A percentile compares a stretch with the other conserved stretches of the same genome.
Evolutionary conservation across 2,888 invertebrate genomes (phyloP).

Genomic region (Pocota personata): DNA sequence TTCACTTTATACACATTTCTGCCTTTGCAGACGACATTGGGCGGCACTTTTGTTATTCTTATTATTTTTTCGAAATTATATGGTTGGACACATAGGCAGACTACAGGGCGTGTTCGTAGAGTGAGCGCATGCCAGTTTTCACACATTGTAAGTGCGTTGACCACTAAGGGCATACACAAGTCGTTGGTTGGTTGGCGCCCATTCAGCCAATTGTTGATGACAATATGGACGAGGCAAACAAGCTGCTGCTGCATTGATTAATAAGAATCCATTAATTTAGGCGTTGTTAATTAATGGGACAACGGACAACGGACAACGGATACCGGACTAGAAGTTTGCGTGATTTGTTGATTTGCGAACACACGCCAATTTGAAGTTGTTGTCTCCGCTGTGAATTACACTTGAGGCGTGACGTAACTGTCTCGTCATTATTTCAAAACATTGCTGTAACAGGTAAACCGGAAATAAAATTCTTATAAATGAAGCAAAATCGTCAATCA

Average conservation of each 20-base stretch:
- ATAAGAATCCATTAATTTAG: constrained; percentile 36
- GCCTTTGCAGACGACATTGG: constrained; percentile 30
- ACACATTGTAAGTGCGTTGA: not conserved
- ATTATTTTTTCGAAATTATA: not conserved
- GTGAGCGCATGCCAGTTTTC: constrained; percentile 45
- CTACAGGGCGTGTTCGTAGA: not conserved
- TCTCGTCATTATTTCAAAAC: not conserved
- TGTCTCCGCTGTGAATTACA: constrained; percentile 46
- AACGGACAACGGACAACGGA: constrained; percentile 34
- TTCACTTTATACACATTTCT: not conserved
- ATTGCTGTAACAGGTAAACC: not conserved
- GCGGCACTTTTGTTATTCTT: constrained; percentile 1
- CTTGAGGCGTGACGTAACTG: constrained; percentile 34
- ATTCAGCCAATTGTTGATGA: constrained; percentile 49
- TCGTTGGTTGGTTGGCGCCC: constrained; percentile 45
- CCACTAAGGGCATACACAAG: constrained; percentile 43
- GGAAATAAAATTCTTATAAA: constrained; percentile 11
- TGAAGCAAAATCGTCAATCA: not conserved
- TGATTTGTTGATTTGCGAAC: constrained; percentile 57
- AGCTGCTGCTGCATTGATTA: constrained; percentile 10
- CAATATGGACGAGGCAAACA: constrained; percentile 27
- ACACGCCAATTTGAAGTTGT: constrained; percentile 37
- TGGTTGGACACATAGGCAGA: not conserved
- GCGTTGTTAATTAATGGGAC: constrained; percentile 35
- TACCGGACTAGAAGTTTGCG: constrained; percentile 30